Conservation (phyloP, 2,888 invertebrate genomes). For the Caenorhabditis angaria region DNA sequence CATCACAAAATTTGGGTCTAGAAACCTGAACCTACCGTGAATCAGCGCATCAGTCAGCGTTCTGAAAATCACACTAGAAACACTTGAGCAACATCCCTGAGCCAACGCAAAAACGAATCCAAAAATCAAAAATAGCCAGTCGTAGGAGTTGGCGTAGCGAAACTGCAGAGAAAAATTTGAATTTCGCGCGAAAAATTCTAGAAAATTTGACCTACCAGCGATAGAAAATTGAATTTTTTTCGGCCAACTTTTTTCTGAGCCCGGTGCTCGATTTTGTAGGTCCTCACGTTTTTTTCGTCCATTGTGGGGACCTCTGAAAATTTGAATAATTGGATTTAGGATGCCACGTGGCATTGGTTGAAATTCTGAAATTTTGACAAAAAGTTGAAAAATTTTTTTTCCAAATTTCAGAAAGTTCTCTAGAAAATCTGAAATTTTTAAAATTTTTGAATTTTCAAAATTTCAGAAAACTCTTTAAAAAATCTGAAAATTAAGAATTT, state of each 20-base stretch:
- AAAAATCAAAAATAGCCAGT: slow-evolving; percentile 14
- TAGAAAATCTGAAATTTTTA: too few relatives aligned
- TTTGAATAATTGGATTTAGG: too few relatives aligned
- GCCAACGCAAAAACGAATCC: slow-evolving; percentile 16
- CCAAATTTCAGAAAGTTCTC: too few relatives aligned
- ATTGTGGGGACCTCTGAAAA: background rate
- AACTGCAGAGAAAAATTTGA: slow-evolving; percentile 15
- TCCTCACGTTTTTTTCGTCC: slow-evolving; percentile 1
- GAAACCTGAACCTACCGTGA: too few relatives aligned
- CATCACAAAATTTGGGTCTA: too few relatives aligned
- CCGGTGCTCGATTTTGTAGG: background rate
- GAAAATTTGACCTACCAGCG: background rate
- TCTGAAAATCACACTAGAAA: slow-evolving; percentile 28
- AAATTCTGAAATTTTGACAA: background rate
- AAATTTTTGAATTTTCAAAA: too few relatives aligned
- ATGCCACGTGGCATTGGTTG: too few relatives aligned
- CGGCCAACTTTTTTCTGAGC: background rate
- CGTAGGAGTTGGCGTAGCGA: slow-evolving; percentile 21
- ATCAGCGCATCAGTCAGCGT: slow-evolving; percentile 31
- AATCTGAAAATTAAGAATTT: too few relatives aligned
- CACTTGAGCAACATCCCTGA: slow-evolving; percentile 20
- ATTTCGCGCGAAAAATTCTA: background rate
- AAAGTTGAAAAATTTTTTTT: background rate
- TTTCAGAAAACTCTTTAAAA: too few relatives aligned
- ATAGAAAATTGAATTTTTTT: background rate